A percentile compares a stretch with the other conserved stretches of the same genome.
These are phyloP conservation scores for Theristus sp. DNA, from an alignment of 2,888 invertebrate genomes.

Conservation along the genomic window DNA sequence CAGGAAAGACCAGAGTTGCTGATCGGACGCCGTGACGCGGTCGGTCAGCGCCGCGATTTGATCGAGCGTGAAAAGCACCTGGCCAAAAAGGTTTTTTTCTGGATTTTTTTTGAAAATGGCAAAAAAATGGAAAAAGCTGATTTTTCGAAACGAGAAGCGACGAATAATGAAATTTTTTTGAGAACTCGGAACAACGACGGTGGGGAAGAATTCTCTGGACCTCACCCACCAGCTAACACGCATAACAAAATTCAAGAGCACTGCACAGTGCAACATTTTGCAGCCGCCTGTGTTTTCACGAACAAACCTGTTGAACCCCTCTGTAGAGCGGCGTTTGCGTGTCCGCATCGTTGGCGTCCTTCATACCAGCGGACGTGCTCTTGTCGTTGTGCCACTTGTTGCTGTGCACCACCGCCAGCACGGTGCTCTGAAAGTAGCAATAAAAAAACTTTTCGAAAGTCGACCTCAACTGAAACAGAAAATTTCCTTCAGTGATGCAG, in stretches of 20 bases:
- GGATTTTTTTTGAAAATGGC: too few relatives aligned
- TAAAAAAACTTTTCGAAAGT: too few relatives aligned
- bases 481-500: too few relatives aligned
- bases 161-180: background rate
- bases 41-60: slow-evolving; percentile 13
- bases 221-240: too few relatives aligned
- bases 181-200: background rate
- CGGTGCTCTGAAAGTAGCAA: slow-evolving; percentile 15
- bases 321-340: background rate
- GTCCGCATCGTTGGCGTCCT: background rate
- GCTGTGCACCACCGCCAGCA: slow-evolving; percentile 18
- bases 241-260: too few relatives aligned
- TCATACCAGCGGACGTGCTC: background rate
- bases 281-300: too few relatives aligned
- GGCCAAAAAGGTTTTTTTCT: too few relatives aligned
- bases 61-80: slow-evolving; percentile 18
- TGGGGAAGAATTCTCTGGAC: too few relatives aligned
- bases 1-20: slow-evolving; percentile 1
- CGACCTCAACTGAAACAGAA: too few relatives aligned
- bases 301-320: background rate
- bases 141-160: too few relatives aligned
- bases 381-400: slow-evolving; percentile 11
- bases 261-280: too few relatives aligned
- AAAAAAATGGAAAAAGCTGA: too few relatives aligned
- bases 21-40: slow-evolving; percentile 3